Base-by-base conservation (phyloP, 2,113 vertebrate species). In the Lipophrys pholis region DNA sequence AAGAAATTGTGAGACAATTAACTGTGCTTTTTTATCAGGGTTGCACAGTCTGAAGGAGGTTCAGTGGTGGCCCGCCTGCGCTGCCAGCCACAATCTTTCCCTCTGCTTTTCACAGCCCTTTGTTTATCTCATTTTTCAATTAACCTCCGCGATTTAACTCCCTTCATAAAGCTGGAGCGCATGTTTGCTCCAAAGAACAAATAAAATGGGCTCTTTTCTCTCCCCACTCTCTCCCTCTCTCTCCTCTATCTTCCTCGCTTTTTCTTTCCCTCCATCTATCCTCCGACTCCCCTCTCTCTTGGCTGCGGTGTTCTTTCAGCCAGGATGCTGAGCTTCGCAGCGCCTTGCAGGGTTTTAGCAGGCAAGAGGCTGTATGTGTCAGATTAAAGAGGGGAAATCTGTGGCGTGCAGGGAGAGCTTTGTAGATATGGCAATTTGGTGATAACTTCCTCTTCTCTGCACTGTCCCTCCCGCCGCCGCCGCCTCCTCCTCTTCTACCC, bases 71-170 rank as follows among this genome's bases (percentile, higher is more conserved):
- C 81, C 90, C 57, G 89, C 84, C 87, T 93, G 64, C 78, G 85
- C 91, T 94, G 93, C 91, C 89, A 94, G 91, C 92, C 78, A 80
- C 94, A 96, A 95, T 95, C 90, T 95, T 91, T 94, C 93, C 91
- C 76, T 90, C 93, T 80, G 92, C 91, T 90, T 91, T 82, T 73
- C 82, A 73, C 85, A 74, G 78, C 80, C 80, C 80, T 87, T 95
- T 97, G 94, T 97, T 98, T 97, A 96, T 96, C 95, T 89, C 88
- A 92, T 94, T 97, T 98, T 98, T 97, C 95, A 97, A 96, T 98
- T 98, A 98, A 97, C 95, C 95, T 96, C 94, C 87, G 74, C 64
- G 60, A 95, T 96, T 97, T 96, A 95, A 95, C 94, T 95, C 94
- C 93, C 92, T 89, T 95, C 85, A 86, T 93, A 94, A 95, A 93